Percentiles rank a stretch among this genome's conserved stretches.
These are phyloP conservation scores for Leucoraja erinaceus DNA, from an alignment of 2,113 vertebrate genomes.

Conservation along the genomic window DNA sequence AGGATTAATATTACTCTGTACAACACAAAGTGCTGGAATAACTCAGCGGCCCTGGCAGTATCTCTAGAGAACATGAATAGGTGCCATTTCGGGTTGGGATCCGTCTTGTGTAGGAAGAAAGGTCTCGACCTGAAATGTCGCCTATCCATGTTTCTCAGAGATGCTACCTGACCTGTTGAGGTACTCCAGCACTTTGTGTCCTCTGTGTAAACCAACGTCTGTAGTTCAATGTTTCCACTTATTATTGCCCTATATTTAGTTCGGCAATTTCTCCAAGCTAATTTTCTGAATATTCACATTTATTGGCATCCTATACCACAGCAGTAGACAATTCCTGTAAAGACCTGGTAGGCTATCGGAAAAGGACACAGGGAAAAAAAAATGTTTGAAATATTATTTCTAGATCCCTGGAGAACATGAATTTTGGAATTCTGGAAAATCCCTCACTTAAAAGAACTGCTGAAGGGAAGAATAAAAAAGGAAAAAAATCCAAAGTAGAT, in stretches of 20 bases:
- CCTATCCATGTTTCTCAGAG: no score
- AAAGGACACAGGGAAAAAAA: neutral
- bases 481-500: neutral
- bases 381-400: slow-evolving; percentile 14
- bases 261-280: neutral
- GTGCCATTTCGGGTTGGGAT: no score
- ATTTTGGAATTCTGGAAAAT: neutral
- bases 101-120: no score
- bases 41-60: no score
- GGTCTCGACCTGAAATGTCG: no score
- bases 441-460: slow-evolving; percentile 2
- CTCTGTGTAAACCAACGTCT: no score
- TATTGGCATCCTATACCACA: neutral
- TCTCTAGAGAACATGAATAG: no score
- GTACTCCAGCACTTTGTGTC: no score
- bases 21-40: no score
- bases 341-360: neutral
- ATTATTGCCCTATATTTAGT: neutral
- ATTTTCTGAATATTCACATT: neutral
- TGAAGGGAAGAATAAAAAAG: neutral
- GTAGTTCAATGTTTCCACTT: no score
- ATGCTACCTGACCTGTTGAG: no score
- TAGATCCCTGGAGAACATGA: no score
- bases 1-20: neutral
- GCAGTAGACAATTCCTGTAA: neutral